These are phyloP conservation scores for Ferdinandea cuprea DNA, from an alignment of 2,888 invertebrate species.

Conservation along the genomic window DNA sequence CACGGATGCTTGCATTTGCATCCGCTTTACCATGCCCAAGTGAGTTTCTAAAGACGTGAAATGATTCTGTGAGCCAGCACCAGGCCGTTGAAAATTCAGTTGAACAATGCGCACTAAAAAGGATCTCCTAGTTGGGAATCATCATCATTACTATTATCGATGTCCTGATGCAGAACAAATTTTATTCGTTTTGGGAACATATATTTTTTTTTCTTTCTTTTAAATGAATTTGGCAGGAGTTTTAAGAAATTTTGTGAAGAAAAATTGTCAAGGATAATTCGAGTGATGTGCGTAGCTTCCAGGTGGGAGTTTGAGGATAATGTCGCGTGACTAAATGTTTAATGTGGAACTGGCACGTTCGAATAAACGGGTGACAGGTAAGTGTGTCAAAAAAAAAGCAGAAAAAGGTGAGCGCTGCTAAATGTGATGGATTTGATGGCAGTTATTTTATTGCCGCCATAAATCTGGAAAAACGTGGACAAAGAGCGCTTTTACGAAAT, in stretches of 20 bases:
- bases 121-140: constrained; percentile 31
- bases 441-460: constrained; percentile 27
- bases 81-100: constrained; percentile 73
- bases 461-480: constrained; percentile 24
- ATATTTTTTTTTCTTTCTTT: neutral
- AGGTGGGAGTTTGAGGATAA: constrained; percentile 71
- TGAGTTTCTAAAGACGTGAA: constrained; percentile 67
- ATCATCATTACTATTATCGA: constrained; percentile 62
- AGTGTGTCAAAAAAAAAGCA: constrained; percentile 1
- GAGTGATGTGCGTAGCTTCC: constrained; percentile 67
- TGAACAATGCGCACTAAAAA: constrained; percentile 45
- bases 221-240: constrained; percentile 31
- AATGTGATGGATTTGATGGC: neutral
- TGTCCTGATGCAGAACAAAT: constrained; percentile 72
- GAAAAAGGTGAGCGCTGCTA: constrained; percentile 16
- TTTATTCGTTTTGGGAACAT: neutral
- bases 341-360: constrained; percentile 71
- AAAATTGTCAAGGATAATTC: constrained; percentile 60
- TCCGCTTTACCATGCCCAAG: constrained; percentile 70
- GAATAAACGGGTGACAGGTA: constrained; percentile 42
- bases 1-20: constrained; percentile 71
- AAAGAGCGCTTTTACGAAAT: neutral
- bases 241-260: constrained; percentile 19
- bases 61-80: constrained; percentile 45
- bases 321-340: constrained; percentile 71